Evolutionary conservation across 1,140 invertebrate species (phyloP).

Genomic region (Trichonephila clavata): DNA sequence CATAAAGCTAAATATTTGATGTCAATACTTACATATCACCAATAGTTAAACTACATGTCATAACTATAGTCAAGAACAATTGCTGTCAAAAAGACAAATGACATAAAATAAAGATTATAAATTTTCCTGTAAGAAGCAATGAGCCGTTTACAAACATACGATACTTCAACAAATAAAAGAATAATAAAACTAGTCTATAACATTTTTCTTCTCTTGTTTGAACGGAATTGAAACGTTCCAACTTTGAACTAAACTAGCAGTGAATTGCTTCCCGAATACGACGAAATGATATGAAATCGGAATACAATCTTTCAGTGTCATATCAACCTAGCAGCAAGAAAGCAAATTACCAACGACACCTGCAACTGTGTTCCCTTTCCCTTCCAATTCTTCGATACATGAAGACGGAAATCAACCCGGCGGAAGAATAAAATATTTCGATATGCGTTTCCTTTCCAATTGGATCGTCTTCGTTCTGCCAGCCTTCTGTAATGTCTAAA

Average conservation of each 20-base stretch:
- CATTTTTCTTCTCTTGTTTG: background rate
- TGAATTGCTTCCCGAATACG: background rate
- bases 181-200: background rate
- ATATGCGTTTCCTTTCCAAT: conserved; percentile 14
- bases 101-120: too few species aligned
- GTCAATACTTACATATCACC: too few species aligned
- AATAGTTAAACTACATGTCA: too few species aligned
- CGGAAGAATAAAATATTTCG: conserved; percentile 13
- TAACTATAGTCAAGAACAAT: too few species aligned
- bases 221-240: background rate
- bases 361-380: background rate
- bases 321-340: background rate
- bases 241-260: background rate
- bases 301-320: conserved; percentile 15
- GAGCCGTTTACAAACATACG: too few species aligned
- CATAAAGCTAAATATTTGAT: too few species aligned
- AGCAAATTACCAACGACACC: conserved; percentile 22
- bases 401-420: conserved; percentile 5
- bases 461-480: background rate
- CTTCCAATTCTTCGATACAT: background rate
- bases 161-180: background rate
- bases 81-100: too few species aligned
- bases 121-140: too few species aligned
- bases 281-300: conserved; percentile 3
- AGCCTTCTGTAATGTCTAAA: conserved; percentile 24